phyloP scores from a whole-genome alignment of 2,113 vertebrate species.

The Cololabis saira region DNA sequence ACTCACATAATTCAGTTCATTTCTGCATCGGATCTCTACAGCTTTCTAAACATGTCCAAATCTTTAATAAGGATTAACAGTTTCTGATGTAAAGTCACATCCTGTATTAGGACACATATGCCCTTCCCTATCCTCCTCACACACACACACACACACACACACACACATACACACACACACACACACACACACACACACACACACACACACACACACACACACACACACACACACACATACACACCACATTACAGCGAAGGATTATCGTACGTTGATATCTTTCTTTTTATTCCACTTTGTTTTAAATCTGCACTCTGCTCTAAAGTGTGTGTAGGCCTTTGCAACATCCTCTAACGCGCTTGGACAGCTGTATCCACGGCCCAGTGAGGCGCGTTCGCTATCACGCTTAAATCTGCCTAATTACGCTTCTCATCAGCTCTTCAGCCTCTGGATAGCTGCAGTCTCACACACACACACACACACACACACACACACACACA shows the following conservation, averaged over 20 bases:
- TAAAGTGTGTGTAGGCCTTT: conserved; percentile 34
- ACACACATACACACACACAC: background rate
- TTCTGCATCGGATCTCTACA: no score
- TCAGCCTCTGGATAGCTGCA: conserved; percentile 60
- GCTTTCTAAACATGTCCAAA: no score
- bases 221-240: background rate
- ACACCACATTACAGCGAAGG: background rate
- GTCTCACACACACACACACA: conserved; percentile 38
- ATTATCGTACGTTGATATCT: conserved; percentile 19
- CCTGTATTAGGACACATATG: background rate
- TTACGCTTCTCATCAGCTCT: conserved; percentile 71
- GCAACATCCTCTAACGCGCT: conserved; percentile 45
- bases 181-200: background rate
- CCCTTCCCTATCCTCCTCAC: conserved; percentile 7
- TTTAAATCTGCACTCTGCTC: conserved; percentile 38
- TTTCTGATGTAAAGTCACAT: background rate
- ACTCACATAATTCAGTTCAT: no score
- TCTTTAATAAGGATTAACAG: background rate
- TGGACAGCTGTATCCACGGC: conserved; percentile 62
- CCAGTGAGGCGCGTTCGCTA: conserved; percentile 48
- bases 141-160: background rate
- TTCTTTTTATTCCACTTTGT: conserved; percentile 31
- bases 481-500: conserved; percentile 26
- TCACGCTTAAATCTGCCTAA: conserved; percentile 74
- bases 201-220: background rate